Evolutionary conservation across 2,797 vertebrate species (phyloP).

Genomic region (Crenuchus spilurus): DNA sequence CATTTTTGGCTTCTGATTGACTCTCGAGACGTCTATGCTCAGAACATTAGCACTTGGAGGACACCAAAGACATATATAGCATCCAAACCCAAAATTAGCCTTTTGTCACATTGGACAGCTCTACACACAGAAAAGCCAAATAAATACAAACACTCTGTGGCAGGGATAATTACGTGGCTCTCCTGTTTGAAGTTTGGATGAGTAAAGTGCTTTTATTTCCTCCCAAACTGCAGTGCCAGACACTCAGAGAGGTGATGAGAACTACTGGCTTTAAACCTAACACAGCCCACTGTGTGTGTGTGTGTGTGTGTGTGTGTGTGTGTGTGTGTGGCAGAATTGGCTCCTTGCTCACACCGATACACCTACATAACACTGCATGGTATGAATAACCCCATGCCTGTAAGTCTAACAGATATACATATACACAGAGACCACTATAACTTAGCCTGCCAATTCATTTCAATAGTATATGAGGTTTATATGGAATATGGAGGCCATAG

Average conservation of each 20-base stretch:
- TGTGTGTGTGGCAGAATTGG: neutral
- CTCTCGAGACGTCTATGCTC: neutral
- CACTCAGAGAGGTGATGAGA: slow-evolving; percentile 24
- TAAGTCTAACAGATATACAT: neutral
- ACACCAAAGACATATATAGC: slow-evolving; percentile 8
- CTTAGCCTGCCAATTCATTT: neutral
- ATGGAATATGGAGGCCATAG: neutral
- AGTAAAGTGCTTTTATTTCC: slow-evolving; percentile 14
- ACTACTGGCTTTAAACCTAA: neutral
- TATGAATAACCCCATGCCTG: neutral
- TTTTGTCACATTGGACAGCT: slow-evolving; percentile 21
- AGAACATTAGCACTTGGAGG: neutral
- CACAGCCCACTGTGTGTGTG: neutral
- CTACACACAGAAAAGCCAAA: slow-evolving; percentile 20
- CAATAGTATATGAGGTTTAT: neutral
- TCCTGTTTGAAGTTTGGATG: slow-evolving; percentile 23
- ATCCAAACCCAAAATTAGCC: slow-evolving; percentile 26
- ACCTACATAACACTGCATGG: neutral
- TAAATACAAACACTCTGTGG: slow-evolving; percentile 8
- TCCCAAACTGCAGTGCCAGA: slow-evolving; percentile 8
- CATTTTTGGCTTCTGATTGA: neutral
- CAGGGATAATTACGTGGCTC: slow-evolving; percentile 7
- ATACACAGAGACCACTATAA: neutral
- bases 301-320: neutral
- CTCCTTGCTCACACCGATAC: neutral